Conservation (phyloP, 2,113 vertebrate genomes). For the Rafetus swinhoei region DNA sequence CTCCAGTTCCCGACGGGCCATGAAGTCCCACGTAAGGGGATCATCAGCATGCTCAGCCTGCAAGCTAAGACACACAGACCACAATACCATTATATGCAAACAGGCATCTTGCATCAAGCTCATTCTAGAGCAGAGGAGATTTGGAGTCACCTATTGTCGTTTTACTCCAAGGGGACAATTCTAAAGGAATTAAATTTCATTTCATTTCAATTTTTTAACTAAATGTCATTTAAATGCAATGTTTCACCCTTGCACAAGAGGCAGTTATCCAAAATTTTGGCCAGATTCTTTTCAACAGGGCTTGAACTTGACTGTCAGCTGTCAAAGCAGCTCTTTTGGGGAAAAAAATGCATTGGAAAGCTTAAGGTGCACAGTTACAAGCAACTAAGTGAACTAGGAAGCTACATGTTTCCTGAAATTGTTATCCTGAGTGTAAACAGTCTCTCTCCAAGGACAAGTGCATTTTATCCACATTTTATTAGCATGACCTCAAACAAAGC, state of each 20-base stretch:
- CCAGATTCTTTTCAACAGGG: neutral
- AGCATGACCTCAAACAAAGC: neutral
- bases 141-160: neutral
- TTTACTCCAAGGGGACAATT: neutral
- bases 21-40: slow-evolving; percentile 90
- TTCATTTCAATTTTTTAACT: neutral
- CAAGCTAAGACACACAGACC: slow-evolving; percentile 76
- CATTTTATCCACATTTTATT: neutral
- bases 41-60: slow-evolving; percentile 83
- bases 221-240: too few species aligned
- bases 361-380: neutral
- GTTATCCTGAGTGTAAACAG: neutral
- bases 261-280: neutral
- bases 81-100: neutral
- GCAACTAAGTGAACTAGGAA: neutral
- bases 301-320: neutral
- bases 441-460: neutral
- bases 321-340: rapidly evolving
- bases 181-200: neutral
- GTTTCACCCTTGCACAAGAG: neutral
- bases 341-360: neutral
- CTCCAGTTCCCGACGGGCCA: slow-evolving; percentile 90
- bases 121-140: neutral
- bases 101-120: rapidly evolving
- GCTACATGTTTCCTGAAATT: neutral